Evolutionary conservation across 2,113 vertebrate genomes (phyloP), one percentile per base, ranked within the genome.

Genomic region (Pleuronectes platessa): DNA sequence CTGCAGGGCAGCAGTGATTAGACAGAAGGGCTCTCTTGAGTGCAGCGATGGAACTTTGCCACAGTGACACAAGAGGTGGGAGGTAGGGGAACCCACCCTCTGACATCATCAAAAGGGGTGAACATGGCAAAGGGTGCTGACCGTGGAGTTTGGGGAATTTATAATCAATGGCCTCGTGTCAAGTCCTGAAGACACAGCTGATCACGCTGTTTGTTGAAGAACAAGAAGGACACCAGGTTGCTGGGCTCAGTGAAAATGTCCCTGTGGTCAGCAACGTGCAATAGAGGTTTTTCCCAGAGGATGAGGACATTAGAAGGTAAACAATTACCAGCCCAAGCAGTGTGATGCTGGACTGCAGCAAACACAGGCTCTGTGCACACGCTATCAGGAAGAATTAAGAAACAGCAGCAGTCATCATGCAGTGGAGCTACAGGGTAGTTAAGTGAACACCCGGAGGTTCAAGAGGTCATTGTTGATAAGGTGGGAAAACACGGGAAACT

Each of bases 1-100:
- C 82, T 35, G 78, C 81, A 92, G 92, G 88, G 84, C 92, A 90
- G 71, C 80, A 53, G 86, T 92, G 89, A 93, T 94, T 93, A 92
- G 86, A 91, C 90, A 88, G 89, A 90, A 94, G 92, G 81, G 86
- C 88, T 89, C 88, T 92, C 89, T 83, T 85, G 87, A 92, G 90
- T 89, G 83, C 72, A 40, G 79, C 86, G 42, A 87, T 91, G 86
- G 88, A 92, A 88, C 69, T 80, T 83, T 63, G 86, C 81, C 70
- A 81, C 76, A 53, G 73, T 84, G 84, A 87, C 55, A 85, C 81
- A 71, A 79, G 68, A 61, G 26, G 47, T 4, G 55, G 26, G 54
- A 23, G 27, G 37, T 17, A 62, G 37, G 61, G 68, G 49, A 65
- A 69, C 73, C 42, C 54, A 65, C 74, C 62, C 63, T 5, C 42